Base-by-base conservation (phyloP, 2,888 invertebrate genomes). In the Allophyes oxyacanthae region DNA sequence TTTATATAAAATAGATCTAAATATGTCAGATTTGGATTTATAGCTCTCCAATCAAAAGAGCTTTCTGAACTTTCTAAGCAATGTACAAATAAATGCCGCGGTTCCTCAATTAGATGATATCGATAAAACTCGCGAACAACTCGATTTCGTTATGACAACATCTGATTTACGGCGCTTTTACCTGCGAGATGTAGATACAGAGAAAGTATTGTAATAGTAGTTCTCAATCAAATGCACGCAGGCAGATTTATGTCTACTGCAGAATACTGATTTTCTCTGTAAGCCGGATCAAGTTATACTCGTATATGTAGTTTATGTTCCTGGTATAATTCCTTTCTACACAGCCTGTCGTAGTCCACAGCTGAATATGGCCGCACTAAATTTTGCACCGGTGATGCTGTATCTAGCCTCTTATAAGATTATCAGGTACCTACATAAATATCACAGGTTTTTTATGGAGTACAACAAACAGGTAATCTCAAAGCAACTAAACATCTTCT, bases 61-160 rank as follows among this genome's bases (percentile, higher is more conserved):
- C 46, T 66, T 52, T 53, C 44, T 8, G 37, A 64, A 48, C 64
- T 69, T 69, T 69, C 57, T 69, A 69, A 43, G 48, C 50, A 63
- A 51, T 56, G 43, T 43, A 26, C 28, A 1, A 4, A 33, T 8
- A 26, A 25, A 10, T 30, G 11, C 5, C 8, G 40, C 43, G 14
- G 25, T 41, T 4, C n/a, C 15, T 43, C 37, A 15, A 14, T 42
- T 11, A 32, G 46, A 48, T 45, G 46, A 38, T 48, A 32, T 46
- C 42, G 37, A 34, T 37, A 41, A 36, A 28, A 44, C 46, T 53
- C 5, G 38, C 34, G 28, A 38, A 32, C 46, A 34, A 52, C 37
- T 43, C 25, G 52, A 13, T 42, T 11, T 37, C 42, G 42, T 40
- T n/a, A 28, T 25, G 52, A 40, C 20, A 34, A 30, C 45, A 7